Evolutionary conservation across 2,797 vertebrate genomes (phyloP).

Genomic region (Rousettus madagascariensis): DNA sequence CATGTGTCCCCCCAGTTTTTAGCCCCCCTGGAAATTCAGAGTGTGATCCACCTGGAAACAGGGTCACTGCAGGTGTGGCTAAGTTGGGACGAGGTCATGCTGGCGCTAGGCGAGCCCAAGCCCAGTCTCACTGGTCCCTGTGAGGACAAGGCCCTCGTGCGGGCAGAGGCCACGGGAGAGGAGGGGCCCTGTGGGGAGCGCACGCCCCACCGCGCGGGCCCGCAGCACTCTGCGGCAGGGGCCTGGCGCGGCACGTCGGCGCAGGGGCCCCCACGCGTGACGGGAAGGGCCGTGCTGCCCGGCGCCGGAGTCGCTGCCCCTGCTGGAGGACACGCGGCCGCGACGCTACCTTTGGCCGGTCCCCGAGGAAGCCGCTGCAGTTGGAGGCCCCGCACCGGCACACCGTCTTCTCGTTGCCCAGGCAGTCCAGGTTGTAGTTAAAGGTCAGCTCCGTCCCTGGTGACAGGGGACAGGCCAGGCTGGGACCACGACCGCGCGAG

Average conservation of each 20-base stretch:
- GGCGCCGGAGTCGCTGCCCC: fast-evolving
- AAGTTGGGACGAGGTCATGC: not conserved
- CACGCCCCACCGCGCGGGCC: too few relatives aligned
- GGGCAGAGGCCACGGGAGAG: not conserved
- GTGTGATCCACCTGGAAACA: not conserved
- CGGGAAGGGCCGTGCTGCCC: too few relatives aligned
- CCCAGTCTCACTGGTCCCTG: not conserved
- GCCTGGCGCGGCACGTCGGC: too few relatives aligned
- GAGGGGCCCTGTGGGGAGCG: too few relatives aligned
- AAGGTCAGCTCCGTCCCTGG: slow-evolving; percentile 97
- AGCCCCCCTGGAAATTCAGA: not conserved
- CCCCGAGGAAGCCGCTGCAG: slow-evolving; percentile 98
- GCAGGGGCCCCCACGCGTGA: fast-evolving
- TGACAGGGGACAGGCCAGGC: not conserved
- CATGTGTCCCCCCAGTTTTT: not conserved
- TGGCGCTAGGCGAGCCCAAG: too few relatives aligned
- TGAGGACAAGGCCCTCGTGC: too few relatives aligned
- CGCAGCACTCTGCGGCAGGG: too few relatives aligned
- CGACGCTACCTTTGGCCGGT: slow-evolving; percentile 92
- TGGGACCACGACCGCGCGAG: not conserved
- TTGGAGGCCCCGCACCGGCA: slow-evolving; percentile 97
- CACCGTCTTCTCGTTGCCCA: slow-evolving; percentile 97
- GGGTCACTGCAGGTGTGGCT: too few relatives aligned
- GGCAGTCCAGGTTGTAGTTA: slow-evolving; percentile 98
- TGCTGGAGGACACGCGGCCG: fast-evolving